Evolutionary conservation across 1,140 invertebrate species (phyloP), one percentile per base, ranked within the genome.

Genomic region (Aphelinus atriplicis): DNA sequence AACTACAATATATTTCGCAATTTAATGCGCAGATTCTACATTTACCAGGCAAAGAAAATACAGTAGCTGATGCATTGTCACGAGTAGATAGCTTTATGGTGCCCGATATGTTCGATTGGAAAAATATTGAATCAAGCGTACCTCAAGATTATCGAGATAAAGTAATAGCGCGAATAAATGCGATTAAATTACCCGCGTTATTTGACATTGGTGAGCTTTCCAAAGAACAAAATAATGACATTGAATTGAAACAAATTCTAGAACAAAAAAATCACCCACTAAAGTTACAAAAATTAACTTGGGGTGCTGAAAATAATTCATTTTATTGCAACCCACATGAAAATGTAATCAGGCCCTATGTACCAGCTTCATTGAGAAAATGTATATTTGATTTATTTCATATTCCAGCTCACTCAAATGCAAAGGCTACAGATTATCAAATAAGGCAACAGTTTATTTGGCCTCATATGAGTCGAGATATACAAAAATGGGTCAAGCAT

Each of bases 171-270:
- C 45, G 43, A 2, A 42, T 62, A 5, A 3, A 47, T 2, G 45
- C 60, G 1, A 3, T 62, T 7, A 45, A 46, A 6, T 7, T 61
- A 2, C 60, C 60, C 3, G 7, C 60, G 3, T 7, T 46, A 1
- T 61, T 45, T 42, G 10, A 6, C 60, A 45, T 5, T 1, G 7
- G 2, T 3, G 2, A 45, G 3, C 60, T 61, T 7, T 42, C 42
- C 60, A 2, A 5, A 46, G 58, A 60, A 43, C 82, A 83, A 65
- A 7, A 51, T 1, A n/a, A 47, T 50, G 80, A 83, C 62, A 68
- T 70, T 47, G 77, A 84, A 60, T 71, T 84, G 26, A 65, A 79
- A 56, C 60, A 66, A n/a, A 55, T 79, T 3, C 9, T 68, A 9
- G 64, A 65, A 2, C 10, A 64, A 73, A 2, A 50, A 7, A 10